Conservation (phyloP, 2,113 vertebrate genomes). For the Coptodon rendalli region DNA sequence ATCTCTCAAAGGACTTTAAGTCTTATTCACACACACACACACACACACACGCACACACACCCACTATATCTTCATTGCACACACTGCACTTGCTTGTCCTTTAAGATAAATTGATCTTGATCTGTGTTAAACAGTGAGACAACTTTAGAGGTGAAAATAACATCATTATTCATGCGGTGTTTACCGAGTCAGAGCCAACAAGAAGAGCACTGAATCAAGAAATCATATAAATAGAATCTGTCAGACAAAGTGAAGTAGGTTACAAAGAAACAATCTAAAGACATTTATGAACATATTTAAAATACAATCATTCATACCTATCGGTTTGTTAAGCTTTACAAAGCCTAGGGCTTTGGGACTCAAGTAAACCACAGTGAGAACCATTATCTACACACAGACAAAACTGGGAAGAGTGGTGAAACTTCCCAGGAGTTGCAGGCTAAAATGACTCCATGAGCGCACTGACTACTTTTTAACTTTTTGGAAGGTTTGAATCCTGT, state of each 20-base stretch:
- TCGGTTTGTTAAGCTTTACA: neutral
- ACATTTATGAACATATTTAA: neutral
- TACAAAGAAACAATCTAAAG: neutral
- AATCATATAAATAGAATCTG: neutral
- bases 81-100: neutral
- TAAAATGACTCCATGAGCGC: neutral
- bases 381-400: neutral
- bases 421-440: neutral
- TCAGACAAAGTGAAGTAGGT: neutral
- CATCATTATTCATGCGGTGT: neutral
- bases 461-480: neutral
- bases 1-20: neutral
- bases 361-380: neutral
- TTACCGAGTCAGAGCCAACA: neutral
- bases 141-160: neutral
- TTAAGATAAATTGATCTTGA: accelerated
- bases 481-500: neutral
- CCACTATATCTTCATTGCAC: neutral
- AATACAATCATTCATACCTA: neutral
- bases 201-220: neutral
- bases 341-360: accelerated
- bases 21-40: neutral
- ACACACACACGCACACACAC: neutral
- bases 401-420: neutral
- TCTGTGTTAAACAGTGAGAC: accelerated